These are phyloP conservation scores for Troilus luridus DNA, from an alignment of 2,888 invertebrate genomes.

Conservation along the genomic window DNA sequence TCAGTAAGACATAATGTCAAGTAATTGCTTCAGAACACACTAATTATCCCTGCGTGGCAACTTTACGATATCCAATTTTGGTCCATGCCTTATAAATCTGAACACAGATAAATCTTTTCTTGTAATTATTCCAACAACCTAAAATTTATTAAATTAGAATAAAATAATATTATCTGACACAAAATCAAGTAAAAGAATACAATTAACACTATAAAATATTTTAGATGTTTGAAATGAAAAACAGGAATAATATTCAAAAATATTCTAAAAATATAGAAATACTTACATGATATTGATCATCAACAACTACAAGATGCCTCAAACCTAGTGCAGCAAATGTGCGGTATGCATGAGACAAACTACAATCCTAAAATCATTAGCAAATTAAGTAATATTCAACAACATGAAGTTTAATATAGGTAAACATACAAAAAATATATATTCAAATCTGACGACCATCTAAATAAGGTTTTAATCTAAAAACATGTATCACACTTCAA, in stretches of 20 bases:
- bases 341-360: slow-evolving; percentile 92
- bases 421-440: not conserved
- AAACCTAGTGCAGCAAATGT: slow-evolving; percentile 96
- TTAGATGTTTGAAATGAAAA: no score
- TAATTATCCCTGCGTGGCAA: not conserved
- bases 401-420: not conserved
- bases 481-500: not conserved
- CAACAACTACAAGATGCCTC: slow-evolving; percentile 92
- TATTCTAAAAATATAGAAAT: not conserved
- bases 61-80: not conserved
- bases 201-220: not conserved
- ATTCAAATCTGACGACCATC: not conserved
- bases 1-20: not conserved
- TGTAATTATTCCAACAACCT: slow-evolving; percentile 97
- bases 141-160: not conserved
- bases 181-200: not conserved
- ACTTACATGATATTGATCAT: slow-evolving; percentile 87
- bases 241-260: no score
- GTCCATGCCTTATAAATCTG: slow-evolving; percentile 67
- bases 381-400: not conserved
- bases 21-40: not conserved
- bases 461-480: not conserved
- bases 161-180: not conserved
- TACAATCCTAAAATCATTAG: slow-evolving; percentile 76
- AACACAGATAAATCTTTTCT: slow-evolving; percentile 94